Evolutionary conservation across 2,797 vertebrate genomes (phyloP), one percentile per base, ranked within the genome.

Genomic region (Darevskia nairensis): DNA sequence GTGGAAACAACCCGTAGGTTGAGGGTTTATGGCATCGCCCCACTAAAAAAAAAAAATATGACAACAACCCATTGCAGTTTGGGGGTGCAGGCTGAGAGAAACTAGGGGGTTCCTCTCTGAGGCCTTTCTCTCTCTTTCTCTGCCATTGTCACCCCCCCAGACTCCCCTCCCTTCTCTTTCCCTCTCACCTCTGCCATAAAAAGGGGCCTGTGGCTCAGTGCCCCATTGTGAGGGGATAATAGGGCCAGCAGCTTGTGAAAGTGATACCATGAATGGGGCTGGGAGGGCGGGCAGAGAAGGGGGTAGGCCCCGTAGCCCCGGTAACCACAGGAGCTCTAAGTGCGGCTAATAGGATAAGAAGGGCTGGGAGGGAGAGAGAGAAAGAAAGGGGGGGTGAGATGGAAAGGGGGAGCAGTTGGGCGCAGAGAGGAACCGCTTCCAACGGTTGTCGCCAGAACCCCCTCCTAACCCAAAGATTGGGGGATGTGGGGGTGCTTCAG

Each of bases 221-320:
- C 84, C 88, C 88, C 72, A 82, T 86, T 89, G 88, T 83, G 46
- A 59, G 64, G 21, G 66, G 82, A 93, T 89, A 95, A 93, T 55
- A 90, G 94, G 86, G 89, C 85, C 68, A 90, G 88, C 72, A 85
- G 89, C 93, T 92, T 91, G 91, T 91, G 94, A 89, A 92, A 94
- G 80, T 89, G 93, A 91, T 89, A 76, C 85, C 88, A 8, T 87
- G 93, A 93, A 90, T 72, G 87, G 88, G 90, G 61, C 82, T 84
- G 80, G 89, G 90, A 87, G 86, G 78, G 64, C 77, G n/a, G 80
- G 89, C 71, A 46, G 69, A 82, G 91, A 82, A 89, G 61, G 50
- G 50, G 50, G 84, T 61, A 69, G 84, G 82, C 50, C 55, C 25
- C 8, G 80, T 39, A 27, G 35, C 50, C 77, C 76, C 0, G 55